Evolutionary conservation across 2,888 invertebrate genomes (phyloP).

Genomic region (Callyntrura guangdongensis): DNA sequence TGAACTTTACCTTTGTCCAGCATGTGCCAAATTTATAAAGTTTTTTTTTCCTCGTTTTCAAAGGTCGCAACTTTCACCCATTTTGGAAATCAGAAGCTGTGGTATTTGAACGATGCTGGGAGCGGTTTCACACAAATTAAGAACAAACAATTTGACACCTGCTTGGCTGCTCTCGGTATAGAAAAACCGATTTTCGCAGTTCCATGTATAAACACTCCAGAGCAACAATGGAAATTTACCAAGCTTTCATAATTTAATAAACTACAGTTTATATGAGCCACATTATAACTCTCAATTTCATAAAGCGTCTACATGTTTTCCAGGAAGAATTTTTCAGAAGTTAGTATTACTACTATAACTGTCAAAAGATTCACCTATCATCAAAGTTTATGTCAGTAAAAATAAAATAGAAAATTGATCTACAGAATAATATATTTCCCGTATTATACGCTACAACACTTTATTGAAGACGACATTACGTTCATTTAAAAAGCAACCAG

Average conservation of each 20-base stretch:
- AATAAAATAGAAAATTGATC: too few relatives aligned
- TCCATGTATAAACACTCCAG: conserved; percentile 62
- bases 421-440: not conserved
- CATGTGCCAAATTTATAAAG: not conserved
- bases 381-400: too few relatives aligned
- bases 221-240: conserved; percentile 72
- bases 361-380: too few relatives aligned
- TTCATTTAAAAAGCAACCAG: not conserved
- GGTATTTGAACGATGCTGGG: conserved; percentile 81
- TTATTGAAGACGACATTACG: conserved; percentile 23
- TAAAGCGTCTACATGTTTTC: too few relatives aligned
- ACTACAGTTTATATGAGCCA: too few relatives aligned
- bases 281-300: too few relatives aligned
- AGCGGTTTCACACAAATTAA: conserved; percentile 77
- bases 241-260: conserved; percentile 51
- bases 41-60: not conserved
- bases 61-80: conserved; percentile 55
- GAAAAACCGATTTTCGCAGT: conserved; percentile 24
- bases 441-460: conserved; percentile 31
- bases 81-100: conserved; percentile 76
- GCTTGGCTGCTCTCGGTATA: conserved; percentile 61
- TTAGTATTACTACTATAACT: too few relatives aligned
- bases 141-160: conserved; percentile 75
- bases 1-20: not conserved
- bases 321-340: too few relatives aligned